Evolutionary conservation across 2,797 vertebrate species (phyloP).

Genomic region (Siniperca undulata): DNA sequence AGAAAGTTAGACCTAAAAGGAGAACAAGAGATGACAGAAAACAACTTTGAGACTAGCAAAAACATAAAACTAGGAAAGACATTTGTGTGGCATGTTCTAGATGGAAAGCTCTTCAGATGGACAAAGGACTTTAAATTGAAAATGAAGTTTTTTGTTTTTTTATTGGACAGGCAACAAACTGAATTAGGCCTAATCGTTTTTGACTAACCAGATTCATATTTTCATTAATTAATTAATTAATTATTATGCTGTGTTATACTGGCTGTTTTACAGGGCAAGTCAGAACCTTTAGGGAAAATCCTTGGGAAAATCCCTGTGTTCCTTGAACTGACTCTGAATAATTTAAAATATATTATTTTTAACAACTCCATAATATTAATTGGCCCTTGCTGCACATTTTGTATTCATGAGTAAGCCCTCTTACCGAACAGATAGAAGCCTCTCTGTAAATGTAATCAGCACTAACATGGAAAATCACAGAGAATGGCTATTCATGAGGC

Average conservation of each 20-base stretch:
- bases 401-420: slow-evolving; percentile 59
- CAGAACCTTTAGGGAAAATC: slow-evolving; percentile 58
- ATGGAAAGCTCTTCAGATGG: slow-evolving; percentile 2
- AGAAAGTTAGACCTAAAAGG: not conserved
- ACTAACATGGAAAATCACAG: slow-evolving; percentile 56
- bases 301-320: slow-evolving; percentile 67
- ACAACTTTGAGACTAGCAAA: not conserved
- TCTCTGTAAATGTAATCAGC: slow-evolving; percentile 64
- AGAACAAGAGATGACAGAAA: not conserved
- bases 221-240: slow-evolving; percentile 62
- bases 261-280: slow-evolving; percentile 54
- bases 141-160: slow-evolving; percentile 35
- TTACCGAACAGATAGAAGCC: slow-evolving; percentile 52
- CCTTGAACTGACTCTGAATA: slow-evolving; percentile 70
- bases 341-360: slow-evolving; percentile 74
- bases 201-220: slow-evolving; percentile 51
- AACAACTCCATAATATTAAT: slow-evolving; percentile 73
- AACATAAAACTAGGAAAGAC: not conserved
- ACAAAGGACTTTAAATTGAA: slow-evolving; percentile 30
- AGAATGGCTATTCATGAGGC: slow-evolving; percentile 63
- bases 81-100: slow-evolving; percentile 9
- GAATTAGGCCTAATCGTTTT: slow-evolving; percentile 38
- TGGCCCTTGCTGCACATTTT: slow-evolving; percentile 60
- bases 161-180: slow-evolving; percentile 39
- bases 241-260: slow-evolving; percentile 44